A percentile compares a stretch with the other conserved stretches of the same genome.
Evolutionary conservation across 2,888 invertebrate species (phyloP).

Genomic region (Chloromyia formosa): DNA sequence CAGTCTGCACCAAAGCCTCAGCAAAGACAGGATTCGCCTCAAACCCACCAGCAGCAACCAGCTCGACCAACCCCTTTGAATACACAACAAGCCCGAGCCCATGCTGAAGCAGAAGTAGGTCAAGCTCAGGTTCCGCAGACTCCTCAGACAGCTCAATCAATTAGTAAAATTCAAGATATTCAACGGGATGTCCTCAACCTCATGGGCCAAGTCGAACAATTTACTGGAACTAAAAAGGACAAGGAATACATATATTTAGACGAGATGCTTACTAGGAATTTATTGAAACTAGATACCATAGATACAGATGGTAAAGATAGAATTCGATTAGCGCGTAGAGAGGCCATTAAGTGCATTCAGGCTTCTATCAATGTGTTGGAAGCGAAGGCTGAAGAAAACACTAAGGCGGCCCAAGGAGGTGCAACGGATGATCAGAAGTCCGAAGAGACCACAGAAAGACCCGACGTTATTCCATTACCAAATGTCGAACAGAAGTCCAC

Average conservation of each 20-base stretch:
- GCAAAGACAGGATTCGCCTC: background rate
- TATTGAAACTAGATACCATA: slow-evolving; percentile 90
- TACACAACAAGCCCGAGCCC: slow-evolving; percentile 52
- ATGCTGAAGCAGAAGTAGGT: slow-evolving; percentile 7
- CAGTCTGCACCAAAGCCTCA: slow-evolving; percentile 51
- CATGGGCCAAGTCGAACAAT: slow-evolving; percentile 79
- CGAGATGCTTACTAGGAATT: slow-evolving; percentile 93
- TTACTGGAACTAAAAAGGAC: slow-evolving; percentile 72
- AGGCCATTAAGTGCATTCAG: slow-evolving; percentile 89
- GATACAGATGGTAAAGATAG: slow-evolving; percentile 92
- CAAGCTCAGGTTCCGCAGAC: slow-evolving; percentile 59
- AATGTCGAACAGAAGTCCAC: background rate
- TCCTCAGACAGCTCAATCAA: slow-evolving; percentile 70
- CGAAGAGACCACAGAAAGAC: background rate
- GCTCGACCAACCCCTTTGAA: slow-evolving; percentile 55
- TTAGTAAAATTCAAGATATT: slow-evolving; percentile 80
- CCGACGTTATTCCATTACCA: background rate
- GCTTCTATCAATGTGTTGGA: slow-evolving; percentile 87
- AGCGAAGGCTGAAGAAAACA: slow-evolving; percentile 71
- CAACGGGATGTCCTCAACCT: slow-evolving; percentile 83
- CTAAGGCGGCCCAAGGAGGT: slow-evolving; percentile 44
- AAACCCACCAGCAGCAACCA: slow-evolving; percentile 48
- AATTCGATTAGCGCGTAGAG: slow-evolving; percentile 85
- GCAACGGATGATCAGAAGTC: slow-evolving; percentile 27
- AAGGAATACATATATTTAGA: slow-evolving; percentile 86